Conservation (phyloP, 2,888 invertebrate species). For the Callinectes sapidus region DNA sequence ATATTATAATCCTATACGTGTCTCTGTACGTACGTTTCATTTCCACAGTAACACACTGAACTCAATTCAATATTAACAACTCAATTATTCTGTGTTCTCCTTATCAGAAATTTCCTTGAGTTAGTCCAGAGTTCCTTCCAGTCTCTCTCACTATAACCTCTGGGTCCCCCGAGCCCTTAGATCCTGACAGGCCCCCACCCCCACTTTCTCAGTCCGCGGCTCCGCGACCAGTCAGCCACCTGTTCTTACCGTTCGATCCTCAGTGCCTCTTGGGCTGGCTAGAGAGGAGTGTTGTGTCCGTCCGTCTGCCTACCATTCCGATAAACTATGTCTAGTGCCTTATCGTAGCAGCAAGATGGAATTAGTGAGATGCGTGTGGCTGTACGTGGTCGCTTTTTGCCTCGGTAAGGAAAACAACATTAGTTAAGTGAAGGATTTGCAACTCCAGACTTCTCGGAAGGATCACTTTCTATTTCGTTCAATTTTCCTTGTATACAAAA, state of each 20-base stretch:
- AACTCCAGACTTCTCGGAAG: neutral
- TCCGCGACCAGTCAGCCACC: neutral
- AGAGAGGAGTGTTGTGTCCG: neutral
- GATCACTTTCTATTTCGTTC: conserved; percentile 26
- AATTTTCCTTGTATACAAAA: neutral
- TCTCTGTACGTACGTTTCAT: too few species aligned
- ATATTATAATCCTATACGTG: too few species aligned
- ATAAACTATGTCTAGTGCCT: neutral
- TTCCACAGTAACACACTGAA: too few species aligned
- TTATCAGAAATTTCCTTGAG: neutral
- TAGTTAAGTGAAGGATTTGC: neutral
- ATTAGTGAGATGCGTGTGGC: neutral
- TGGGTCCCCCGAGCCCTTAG: neutral
- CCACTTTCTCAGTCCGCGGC: neutral
- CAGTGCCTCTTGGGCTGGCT: neutral
- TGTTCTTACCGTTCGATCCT: neutral
- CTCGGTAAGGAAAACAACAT: neutral
- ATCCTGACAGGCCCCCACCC: neutral
- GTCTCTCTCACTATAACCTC: neutral
- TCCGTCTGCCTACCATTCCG: neutral
- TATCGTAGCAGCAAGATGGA: neutral
- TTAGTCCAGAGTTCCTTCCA: neutral
- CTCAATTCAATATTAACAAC: too few species aligned
- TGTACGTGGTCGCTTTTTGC: neutral
- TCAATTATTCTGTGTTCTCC: too few species aligned